Conservation (phyloP, 2,113 vertebrate genomes). For the Leuciscus idus region DNA sequence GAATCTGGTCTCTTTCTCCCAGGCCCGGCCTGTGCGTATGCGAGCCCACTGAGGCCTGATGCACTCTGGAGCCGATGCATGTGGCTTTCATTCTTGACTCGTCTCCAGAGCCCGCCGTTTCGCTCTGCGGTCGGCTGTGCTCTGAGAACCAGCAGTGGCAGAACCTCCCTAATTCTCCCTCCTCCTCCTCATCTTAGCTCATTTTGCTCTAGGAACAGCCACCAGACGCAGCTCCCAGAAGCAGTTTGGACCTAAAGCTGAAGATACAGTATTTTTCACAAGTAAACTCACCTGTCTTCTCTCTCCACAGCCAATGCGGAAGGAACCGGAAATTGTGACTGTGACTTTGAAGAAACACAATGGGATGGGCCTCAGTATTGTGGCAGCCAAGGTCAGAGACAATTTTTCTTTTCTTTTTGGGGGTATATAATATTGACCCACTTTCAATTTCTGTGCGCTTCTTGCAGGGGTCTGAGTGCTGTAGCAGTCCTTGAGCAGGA, state of each 20-base stretch:
- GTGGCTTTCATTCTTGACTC: constrained; percentile 79
- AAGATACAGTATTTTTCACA: neutral
- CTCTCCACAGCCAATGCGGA: constrained; percentile 86
- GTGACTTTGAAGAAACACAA: constrained; percentile 98
- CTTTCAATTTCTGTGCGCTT: neutral
- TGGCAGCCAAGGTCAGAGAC: constrained; percentile 93
- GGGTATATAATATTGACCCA: too few relatives aligned
- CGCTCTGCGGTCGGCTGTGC: constrained; percentile 68
- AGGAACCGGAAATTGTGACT: constrained; percentile 96
- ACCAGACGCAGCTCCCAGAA: constrained; percentile 35
- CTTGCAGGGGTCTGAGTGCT: neutral
- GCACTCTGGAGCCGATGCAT: constrained; percentile 55
- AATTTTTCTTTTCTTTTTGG: neutral
- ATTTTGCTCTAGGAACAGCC: constrained; percentile 42
- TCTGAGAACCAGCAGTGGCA: constrained; percentile 53
- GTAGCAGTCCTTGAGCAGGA: neutral
- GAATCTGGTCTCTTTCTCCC: constrained; percentile 32
- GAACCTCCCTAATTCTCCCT: constrained; percentile 57
- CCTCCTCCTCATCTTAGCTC: constrained; percentile 43
- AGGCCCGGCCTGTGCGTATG: constrained; percentile 21
- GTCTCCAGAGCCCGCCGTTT: constrained; percentile 74
- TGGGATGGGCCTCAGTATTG: constrained; percentile 98
- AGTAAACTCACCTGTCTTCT: constrained; percentile 47
- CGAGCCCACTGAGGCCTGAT: constrained; percentile 32
- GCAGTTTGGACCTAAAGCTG: neutral